These are phyloP conservation scores for Smutsia gigantea DNA, from an alignment of 2,797 vertebrate genomes.

Conservation along the genomic window DNA sequence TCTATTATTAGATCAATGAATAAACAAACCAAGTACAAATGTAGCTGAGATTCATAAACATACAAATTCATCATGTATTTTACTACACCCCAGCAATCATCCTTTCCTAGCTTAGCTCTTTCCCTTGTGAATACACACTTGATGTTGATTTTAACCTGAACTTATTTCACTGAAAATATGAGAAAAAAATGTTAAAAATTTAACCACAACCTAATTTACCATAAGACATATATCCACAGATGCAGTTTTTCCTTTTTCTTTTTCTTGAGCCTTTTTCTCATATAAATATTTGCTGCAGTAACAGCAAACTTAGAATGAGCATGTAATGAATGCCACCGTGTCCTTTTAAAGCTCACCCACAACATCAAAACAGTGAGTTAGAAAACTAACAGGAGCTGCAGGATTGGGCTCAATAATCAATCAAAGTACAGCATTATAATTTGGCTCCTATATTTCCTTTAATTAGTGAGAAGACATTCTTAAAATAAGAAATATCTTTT, in stretches of 20 bases:
- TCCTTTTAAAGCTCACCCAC: neutral
- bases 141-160: neutral
- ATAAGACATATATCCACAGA: neutral
- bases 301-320: neutral
- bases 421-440: neutral
- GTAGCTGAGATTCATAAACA: neutral
- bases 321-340: neutral
- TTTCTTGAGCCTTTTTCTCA: neutral
- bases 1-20: neutral
- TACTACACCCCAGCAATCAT: neutral
- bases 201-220: neutral
- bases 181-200: neutral
- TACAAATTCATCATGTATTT: neutral
- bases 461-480: neutral
- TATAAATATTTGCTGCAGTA: neutral
- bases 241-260: neutral
- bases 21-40: neutral
- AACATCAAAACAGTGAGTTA: neutral
- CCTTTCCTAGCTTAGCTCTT: neutral
- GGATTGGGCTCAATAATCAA: neutral
- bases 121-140: neutral
- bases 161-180: neutral
- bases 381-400: neutral
- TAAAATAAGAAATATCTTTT: neutral
- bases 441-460: neutral